Percentiles rank a stretch among this genome's conserved stretches.
Conservation (phyloP, 2,888 invertebrate species). For the Steromphala cineraria region DNA sequence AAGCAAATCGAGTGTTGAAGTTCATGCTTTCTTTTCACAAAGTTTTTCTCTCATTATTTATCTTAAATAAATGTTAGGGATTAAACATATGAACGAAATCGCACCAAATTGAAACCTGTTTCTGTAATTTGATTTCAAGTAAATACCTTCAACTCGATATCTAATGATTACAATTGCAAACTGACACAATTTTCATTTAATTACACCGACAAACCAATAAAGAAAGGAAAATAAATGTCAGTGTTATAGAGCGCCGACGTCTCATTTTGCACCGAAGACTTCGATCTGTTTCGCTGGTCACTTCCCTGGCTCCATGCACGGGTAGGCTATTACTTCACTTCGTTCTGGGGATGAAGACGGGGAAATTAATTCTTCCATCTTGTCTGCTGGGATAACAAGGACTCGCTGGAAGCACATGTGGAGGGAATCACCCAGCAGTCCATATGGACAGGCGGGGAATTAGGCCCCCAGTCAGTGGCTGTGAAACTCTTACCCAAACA, state of each 20-base stretch:
- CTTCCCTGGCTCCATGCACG: not conserved
- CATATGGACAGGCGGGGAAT: not conserved
- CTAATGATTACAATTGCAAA: not conserved
- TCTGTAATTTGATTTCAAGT: not conserved
- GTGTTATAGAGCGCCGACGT: not conserved
- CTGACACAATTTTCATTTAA: constrained; percentile 7
- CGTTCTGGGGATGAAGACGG: not conserved
- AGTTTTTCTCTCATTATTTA: too few relatives aligned
- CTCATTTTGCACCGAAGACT: not conserved
- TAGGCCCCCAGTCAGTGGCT: not conserved
- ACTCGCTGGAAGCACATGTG: not conserved
- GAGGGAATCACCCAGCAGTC: not conserved
- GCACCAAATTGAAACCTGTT: not conserved
- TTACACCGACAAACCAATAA: constrained; percentile 4
- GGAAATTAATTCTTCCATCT: constrained; percentile 6
- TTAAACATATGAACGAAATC: too few relatives aligned
- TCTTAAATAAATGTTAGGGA: too few relatives aligned
- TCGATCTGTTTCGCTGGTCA: not conserved
- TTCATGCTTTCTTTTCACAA: too few relatives aligned
- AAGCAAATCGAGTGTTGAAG: too few relatives aligned
- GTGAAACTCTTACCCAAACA: not conserved
- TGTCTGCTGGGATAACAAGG: constrained; percentile 5
- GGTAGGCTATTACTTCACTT: not conserved
- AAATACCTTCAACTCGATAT: not conserved
- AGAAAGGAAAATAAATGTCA: constrained; percentile 11